phyloP scores from a whole-genome alignment of 2,797 vertebrate species.

The Takifugu ocellatus region DNA sequence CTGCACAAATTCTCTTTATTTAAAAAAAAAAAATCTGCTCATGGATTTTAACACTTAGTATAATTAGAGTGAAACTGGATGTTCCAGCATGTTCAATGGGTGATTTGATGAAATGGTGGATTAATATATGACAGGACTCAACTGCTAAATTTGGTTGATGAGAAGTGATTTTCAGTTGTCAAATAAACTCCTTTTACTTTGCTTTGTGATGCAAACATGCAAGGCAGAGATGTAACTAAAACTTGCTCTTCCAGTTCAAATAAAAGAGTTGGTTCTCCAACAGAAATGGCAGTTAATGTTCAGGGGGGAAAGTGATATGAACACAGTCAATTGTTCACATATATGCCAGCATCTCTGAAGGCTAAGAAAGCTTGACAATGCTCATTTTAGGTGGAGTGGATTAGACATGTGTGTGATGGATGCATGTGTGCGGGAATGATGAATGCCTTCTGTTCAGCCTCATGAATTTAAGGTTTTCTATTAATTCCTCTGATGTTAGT shows the following conservation, averaged over 20 bases:
- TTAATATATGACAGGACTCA: slow-evolving; percentile 46
- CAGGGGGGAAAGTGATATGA: too few relatives aligned
- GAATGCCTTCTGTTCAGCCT: too few relatives aligned
- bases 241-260: slow-evolving; percentile 5
- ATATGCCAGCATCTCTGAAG: too few relatives aligned
- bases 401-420: too few relatives aligned
- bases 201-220: not conserved
- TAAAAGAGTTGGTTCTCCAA: not conserved
- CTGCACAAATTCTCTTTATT: not conserved
- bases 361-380: too few relatives aligned
- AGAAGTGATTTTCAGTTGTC: slow-evolving; percentile 19
- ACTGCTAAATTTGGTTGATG: slow-evolving; percentile 63
- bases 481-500: too few relatives aligned
- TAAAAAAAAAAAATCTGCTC: not conserved
- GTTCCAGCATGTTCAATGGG: slow-evolving; percentile 21
- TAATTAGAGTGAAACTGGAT: slow-evolving; percentile 12
- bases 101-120: slow-evolving; percentile 41
- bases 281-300: too few relatives aligned
- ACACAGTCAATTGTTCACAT: too few relatives aligned
- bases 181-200: slow-evolving; percentile 19
- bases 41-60: slow-evolving; percentile 15
- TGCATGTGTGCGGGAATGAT: too few relatives aligned
- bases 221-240: not conserved
- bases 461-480: too few relatives aligned
- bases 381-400: too few relatives aligned